These are phyloP conservation scores for Apantesis nais DNA, from an alignment of 2,888 invertebrate species.

Conservation along the genomic window DNA sequence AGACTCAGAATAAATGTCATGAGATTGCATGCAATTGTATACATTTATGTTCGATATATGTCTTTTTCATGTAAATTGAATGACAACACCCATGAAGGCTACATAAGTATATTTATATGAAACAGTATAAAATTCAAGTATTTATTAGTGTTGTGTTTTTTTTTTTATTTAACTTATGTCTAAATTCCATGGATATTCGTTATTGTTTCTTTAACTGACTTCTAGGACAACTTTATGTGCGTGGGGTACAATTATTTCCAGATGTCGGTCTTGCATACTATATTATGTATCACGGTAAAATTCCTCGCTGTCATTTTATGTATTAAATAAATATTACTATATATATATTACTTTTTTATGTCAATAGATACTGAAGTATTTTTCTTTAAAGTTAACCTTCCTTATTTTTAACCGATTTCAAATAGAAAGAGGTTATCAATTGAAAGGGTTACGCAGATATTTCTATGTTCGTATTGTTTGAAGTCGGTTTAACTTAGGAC, in stretches of 20 bases:
- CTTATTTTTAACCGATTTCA: slow-evolving; percentile 25
- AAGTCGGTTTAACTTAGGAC: no score
- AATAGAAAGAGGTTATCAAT: no score
- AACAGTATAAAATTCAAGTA: neutral
- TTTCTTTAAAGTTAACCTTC: slow-evolving; percentile 11
- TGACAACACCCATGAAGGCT: neutral
- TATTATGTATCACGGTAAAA: neutral
- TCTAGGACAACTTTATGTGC: neutral
- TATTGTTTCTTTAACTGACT: slow-evolving; percentile 1
- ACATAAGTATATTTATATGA: neutral
- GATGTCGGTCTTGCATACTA: neutral
- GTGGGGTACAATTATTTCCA: neutral
- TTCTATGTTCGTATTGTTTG: no score
- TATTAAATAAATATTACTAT: neutral
- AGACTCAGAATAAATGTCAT: slow-evolving; percentile 11
- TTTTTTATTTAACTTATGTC: neutral
- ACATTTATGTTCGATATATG: neutral
- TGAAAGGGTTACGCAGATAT: no score
- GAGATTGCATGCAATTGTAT: slow-evolving; percentile 1
- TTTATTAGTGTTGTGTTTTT: neutral
- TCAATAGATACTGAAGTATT: neutral
- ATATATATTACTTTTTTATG: neutral
- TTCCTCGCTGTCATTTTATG: neutral
- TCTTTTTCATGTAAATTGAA: neutral
- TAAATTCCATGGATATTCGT: neutral